Evolutionary conservation across 1,140 invertebrate species (phyloP).

Genomic region (Sitobion miscanthi): DNA sequence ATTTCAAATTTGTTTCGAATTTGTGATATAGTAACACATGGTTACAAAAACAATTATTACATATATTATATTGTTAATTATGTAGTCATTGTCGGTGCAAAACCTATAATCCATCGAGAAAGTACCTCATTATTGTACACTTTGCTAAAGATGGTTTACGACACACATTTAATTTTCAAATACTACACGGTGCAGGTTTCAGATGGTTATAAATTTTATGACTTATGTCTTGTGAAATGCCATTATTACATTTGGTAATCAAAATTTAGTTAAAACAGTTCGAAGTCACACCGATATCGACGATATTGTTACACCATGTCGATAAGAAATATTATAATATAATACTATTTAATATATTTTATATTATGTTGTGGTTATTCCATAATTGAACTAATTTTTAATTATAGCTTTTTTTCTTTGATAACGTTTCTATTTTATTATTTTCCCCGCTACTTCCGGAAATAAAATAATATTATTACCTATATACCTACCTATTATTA

Average conservation of each 20-base stretch:
- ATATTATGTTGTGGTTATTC: background rate
- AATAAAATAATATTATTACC: background rate
- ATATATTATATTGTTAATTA: no score
- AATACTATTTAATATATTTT: background rate
- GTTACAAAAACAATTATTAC: background rate
- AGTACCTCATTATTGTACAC: background rate
- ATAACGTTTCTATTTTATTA: background rate
- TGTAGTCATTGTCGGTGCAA: background rate
- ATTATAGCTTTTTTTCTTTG: background rate
- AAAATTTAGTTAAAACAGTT: background rate
- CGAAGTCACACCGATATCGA: background rate
- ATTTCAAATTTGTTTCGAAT: background rate
- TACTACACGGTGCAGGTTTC: background rate
- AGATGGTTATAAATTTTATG: background rate
- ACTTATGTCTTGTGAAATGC: background rate
- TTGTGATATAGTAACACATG: background rate
- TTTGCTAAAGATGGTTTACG: background rate
- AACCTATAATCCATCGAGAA: background rate
- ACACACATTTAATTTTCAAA: background rate
- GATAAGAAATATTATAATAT: background rate
- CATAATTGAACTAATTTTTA: background rate
- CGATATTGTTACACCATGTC: background rate
- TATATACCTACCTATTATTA: background rate
- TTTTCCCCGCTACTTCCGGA: conserved; percentile 1
- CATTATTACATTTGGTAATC: background rate